Evolutionary conservation across 2,113 vertebrate genomes (phyloP), one percentile per base, ranked within the genome.

Genomic region (Apistogramma diplotaenia): DNA sequence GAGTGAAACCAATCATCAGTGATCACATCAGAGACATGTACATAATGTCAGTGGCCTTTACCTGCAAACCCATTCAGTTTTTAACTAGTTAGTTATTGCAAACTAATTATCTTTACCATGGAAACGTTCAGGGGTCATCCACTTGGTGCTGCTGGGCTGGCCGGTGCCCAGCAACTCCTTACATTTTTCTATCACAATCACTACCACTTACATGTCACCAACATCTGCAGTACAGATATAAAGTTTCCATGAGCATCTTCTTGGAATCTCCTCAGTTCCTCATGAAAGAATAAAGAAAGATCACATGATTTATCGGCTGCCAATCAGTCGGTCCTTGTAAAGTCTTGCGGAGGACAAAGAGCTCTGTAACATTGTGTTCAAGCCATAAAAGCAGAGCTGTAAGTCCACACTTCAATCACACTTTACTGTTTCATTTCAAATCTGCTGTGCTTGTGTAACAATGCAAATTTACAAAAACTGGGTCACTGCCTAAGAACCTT

Each of bases 291-390:
- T 43, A 43, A 65, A 21, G 0, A 46, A 3, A 65, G 21, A 25
- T 43, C 60, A 18, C 23, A 18, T 5, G 10, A 29, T 67, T 70
- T 49, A 67, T 35, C 9, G 33, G 49, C 40, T 70, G 27, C 9
- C 0, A 0, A 1, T 67, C 62, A 49, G 40, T 29, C 40, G 29
- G 18, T 67, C 49, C 16, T 67, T 40, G 23, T 12, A 49, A 1
- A 67, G 19, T 16, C 4, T 13, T 43, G 1, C 19, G 40, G 0
- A 18, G 0, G 23, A 12, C 16, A 67, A 0, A 0, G 62, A 49
- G 3, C 9, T 67, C 27, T 49, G 9, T 16, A 46, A 6, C 33
- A 35, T 19, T 51, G 7, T 51, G 46, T 51, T 29, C 15, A 29
- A 49, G 15, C 9, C 62, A 23, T 70, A 49, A 49, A 49, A 19